Conservation (phyloP, 2,797 vertebrate species). For the Falco concolor region DNA sequence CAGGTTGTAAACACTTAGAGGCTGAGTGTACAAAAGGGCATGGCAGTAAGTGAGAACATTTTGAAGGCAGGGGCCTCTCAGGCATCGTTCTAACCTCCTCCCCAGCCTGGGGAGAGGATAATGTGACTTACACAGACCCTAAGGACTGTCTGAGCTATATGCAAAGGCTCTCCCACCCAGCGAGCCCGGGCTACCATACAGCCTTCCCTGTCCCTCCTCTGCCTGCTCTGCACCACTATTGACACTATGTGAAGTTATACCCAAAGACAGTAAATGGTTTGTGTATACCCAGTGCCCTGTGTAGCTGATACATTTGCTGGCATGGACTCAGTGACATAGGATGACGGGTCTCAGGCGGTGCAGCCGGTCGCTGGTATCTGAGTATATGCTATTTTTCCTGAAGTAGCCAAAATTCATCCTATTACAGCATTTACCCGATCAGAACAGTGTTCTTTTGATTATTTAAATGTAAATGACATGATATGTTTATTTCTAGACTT, state of each 20-base stretch:
- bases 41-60: background rate
- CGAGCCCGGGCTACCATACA: accelerated
- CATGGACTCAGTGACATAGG: background rate
- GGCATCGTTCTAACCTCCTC: background rate
- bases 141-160: background rate
- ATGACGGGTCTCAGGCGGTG: background rate
- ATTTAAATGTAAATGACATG: background rate
- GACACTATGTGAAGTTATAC: accelerated
- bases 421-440: background rate
- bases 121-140: accelerated
- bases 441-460: background rate
- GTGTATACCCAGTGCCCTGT: background rate
- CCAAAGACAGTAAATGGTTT: background rate
- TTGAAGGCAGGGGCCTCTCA: too few relatives aligned
- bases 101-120: too few relatives aligned
- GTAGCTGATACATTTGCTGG: background rate
- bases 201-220: background rate
- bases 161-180: background rate
- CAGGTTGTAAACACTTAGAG: background rate
- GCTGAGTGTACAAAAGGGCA: background rate
- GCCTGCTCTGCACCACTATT: accelerated
- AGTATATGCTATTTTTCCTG: background rate
- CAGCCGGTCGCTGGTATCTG: background rate
- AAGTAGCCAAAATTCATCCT: background rate
- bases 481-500: background rate